phyloP scores from a whole-genome alignment of 2,113 vertebrate species.

The Misgurnus mizolepis region DNA sequence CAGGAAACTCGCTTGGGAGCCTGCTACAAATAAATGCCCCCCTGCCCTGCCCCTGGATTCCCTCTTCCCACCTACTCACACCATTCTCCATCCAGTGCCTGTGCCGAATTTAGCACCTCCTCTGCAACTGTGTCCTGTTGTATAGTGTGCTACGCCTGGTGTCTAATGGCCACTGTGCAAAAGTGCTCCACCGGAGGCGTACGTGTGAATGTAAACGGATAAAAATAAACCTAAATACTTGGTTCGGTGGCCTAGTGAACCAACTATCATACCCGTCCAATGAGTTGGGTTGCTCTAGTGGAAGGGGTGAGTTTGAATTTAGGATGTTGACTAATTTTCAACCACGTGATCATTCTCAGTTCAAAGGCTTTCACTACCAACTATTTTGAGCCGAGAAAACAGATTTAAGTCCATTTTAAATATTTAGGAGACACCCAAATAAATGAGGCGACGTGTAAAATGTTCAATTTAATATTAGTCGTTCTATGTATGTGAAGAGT shows the following conservation, averaged over 20 bases:
- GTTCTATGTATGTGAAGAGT: too few relatives aligned
- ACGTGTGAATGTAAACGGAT: neutral
- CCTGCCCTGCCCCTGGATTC: conserved; percentile 58
- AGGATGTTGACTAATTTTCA: too few relatives aligned
- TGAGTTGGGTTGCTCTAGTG: too few relatives aligned
- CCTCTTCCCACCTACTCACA: conserved; percentile 58
- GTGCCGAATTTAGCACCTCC: conserved; percentile 51
- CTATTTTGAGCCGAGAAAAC: too few relatives aligned
- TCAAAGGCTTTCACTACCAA: too few relatives aligned
- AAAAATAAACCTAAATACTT: conserved; percentile 1
- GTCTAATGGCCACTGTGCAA: conserved; percentile 25
- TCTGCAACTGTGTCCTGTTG: conserved; percentile 63
- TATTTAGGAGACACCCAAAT: too few relatives aligned
- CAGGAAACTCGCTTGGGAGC: conserved; percentile 92
- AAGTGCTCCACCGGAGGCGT: conserved; percentile 34
- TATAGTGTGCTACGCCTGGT: conserved; percentile 37
- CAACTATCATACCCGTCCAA: neutral
- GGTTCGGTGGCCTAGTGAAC: neutral
- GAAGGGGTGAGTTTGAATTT: too few relatives aligned
- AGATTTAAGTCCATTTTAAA: too few relatives aligned
- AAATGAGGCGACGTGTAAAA: too few relatives aligned
- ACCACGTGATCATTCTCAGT: too few relatives aligned
- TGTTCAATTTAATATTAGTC: too few relatives aligned
- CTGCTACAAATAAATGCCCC: conserved; percentile 82
- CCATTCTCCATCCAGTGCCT: conserved; percentile 45